phyloP scores from a whole-genome alignment of 2,888 invertebrate species.

The Mythimna loreyi region DNA sequence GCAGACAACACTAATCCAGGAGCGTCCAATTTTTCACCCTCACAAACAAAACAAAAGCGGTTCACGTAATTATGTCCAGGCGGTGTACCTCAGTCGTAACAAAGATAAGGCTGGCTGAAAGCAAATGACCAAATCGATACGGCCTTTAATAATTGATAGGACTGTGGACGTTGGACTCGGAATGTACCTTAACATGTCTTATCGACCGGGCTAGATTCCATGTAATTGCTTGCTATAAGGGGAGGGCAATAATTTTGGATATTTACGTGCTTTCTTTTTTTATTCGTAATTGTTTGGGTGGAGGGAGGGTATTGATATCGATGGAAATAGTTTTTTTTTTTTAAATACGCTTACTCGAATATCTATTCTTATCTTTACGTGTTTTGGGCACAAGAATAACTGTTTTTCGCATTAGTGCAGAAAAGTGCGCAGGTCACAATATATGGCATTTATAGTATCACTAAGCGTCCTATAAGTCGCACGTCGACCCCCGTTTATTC shows the following conservation, averaged over 20 bases:
- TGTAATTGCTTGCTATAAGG: constrained; percentile 39
- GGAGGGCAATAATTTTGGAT: constrained; percentile 32
- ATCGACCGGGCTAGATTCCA: constrained; percentile 59
- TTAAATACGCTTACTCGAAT: too few relatives aligned
- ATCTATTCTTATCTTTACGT: too few relatives aligned
- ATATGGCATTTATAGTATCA: too few relatives aligned
- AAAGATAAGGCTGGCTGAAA: constrained; percentile 78
- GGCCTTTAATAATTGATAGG: constrained; percentile 71
- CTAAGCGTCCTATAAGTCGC: too few relatives aligned
- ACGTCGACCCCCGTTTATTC: too few relatives aligned
- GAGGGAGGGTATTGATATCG: background rate
- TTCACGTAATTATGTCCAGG: constrained; percentile 37
- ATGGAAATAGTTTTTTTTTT: too few relatives aligned
- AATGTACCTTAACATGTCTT: constrained; percentile 61
- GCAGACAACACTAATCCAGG: constrained; percentile 11
- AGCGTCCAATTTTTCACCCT: constrained; percentile 11
- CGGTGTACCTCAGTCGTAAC: constrained; percentile 65
- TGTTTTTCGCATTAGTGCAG: too few relatives aligned
- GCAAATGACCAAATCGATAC: constrained; percentile 87
- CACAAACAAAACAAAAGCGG: constrained; percentile 38
- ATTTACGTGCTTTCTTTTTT: constrained; percentile 17
- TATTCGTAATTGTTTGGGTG: background rate
- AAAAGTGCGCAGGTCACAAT: too few relatives aligned
- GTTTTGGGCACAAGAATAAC: too few relatives aligned
- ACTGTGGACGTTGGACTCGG: constrained; percentile 44